Conservation (phyloP, 2,113 vertebrate species). For the Paedocypris sp. region DNA sequence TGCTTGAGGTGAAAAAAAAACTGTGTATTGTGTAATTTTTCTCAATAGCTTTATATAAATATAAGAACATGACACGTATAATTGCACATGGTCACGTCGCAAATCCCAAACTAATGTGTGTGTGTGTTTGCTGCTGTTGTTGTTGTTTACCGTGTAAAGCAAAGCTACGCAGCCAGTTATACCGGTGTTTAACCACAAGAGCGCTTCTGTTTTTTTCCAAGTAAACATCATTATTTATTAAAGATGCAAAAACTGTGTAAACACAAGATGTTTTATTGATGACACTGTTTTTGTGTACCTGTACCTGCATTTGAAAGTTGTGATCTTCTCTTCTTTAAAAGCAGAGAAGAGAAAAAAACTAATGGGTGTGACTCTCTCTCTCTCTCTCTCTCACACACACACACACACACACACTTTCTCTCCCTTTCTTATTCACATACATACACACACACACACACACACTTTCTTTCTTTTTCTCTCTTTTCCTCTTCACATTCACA, state of each 20-base stretch:
- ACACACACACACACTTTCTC: too few species aligned
- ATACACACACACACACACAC: too few species aligned
- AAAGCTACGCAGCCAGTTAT: too few species aligned
- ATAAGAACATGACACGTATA: neutral
- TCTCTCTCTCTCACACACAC: too few species aligned
- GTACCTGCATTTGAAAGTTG: constrained; percentile 4
- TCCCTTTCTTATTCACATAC: too few species aligned
- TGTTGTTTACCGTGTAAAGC: too few species aligned
- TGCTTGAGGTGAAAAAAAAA: too few species aligned
- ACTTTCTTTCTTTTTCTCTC: too few species aligned
- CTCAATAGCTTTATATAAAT: neutral
- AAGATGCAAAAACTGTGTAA: neutral
- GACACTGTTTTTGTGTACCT: constrained; percentile 3
- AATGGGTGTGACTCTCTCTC: constrained; percentile 3
- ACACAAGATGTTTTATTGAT: constrained; percentile 9
- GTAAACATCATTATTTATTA: neutral
- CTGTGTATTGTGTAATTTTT: too few species aligned
- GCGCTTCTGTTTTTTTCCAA: neutral
- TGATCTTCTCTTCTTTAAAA: constrained; percentile 14
- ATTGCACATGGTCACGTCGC: neutral
- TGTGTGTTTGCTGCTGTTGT: too few species aligned
- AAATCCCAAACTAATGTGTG: too few species aligned
- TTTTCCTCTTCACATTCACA: too few species aligned
- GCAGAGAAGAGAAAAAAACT: constrained; percentile 11
- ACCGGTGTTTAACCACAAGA: neutral